Conservation (phyloP, 1,140 invertebrate genomes). For the Danaus plexippus region DNA sequence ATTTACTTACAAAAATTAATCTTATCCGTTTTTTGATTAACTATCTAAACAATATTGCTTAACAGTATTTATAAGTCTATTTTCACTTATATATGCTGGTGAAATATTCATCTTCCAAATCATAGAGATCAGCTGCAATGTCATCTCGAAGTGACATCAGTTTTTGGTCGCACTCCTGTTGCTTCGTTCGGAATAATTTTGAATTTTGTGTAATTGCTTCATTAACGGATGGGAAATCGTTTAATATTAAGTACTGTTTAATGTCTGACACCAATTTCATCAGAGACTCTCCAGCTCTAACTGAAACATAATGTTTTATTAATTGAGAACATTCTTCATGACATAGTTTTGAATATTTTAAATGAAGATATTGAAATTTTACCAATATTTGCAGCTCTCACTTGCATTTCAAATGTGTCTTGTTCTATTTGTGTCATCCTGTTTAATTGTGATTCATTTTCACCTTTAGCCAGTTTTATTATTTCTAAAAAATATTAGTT, state of each 20-base stretch:
- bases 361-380: conserved; percentile 19
- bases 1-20: no score
- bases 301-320: conserved; percentile 57
- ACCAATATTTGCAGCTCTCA: conserved; percentile 94
- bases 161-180: conserved; percentile 94
- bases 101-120: conserved; percentile 98
- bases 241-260: conserved; percentile 96
- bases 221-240: conserved; percentile 97
- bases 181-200: conserved; percentile 89
- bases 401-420: conserved; percentile 97
- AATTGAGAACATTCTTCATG: conserved; percentile 3
- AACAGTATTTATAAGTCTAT: neutral
- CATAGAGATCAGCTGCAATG: conserved; percentile 95
- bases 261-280: conserved; percentile 98
- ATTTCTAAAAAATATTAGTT: conserved; percentile 80
- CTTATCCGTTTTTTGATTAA: no score
- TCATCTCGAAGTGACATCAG: conserved; percentile 93
- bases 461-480: conserved; percentile 93
- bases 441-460: conserved; percentile 90
- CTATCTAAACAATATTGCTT: no score
- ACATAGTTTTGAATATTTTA: conserved; percentile 10
- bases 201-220: conserved; percentile 95
- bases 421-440: conserved; percentile 93
- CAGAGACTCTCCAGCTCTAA: conserved; percentile 93
- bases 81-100: conserved; percentile 91